phyloP scores from a whole-genome alignment of 2,888 invertebrate species.

The Rhagonycha fulva region DNA sequence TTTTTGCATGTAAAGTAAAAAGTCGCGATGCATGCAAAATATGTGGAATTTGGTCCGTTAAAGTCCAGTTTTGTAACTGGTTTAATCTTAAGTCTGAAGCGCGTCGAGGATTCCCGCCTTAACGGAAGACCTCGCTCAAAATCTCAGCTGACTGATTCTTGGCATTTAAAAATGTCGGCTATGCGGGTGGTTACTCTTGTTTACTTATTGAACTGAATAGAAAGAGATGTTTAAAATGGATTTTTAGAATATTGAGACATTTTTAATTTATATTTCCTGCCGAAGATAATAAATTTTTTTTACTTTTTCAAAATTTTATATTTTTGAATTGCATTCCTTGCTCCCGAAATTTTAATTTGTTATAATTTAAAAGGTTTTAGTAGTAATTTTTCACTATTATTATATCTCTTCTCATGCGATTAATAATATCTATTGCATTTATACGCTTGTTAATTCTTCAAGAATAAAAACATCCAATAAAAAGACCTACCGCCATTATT shows the following conservation, averaged over 20 bases:
- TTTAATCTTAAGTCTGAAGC: conserved; percentile 15
- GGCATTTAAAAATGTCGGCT: conserved; percentile 41
- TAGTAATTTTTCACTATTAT: not conserved
- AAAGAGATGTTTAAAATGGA: not conserved
- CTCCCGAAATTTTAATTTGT: not conserved
- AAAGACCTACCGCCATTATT: not conserved
- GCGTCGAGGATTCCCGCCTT: conserved; percentile 24
- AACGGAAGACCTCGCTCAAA: conserved; percentile 22
- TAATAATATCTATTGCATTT: not conserved
- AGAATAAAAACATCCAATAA: not conserved
- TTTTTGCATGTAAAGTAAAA: not conserved
- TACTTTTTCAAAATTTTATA: no score
- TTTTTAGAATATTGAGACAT: not conserved
- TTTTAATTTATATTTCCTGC: not conserved
- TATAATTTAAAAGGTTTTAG: not conserved
- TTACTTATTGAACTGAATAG: not conserved
- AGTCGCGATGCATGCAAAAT: not conserved
- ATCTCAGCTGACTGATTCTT: conserved; percentile 39
- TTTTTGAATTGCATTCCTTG: not conserved
- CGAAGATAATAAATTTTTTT: not conserved
- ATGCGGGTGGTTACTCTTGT: conserved; percentile 33
- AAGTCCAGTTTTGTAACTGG: conserved; percentile 5
- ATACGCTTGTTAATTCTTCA: not conserved
- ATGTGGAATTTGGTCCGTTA: conserved; percentile 1
- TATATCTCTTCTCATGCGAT: not conserved